Evolutionary conservation across 2,113 vertebrate species (phyloP).

Genomic region (Urocolius indicus): DNA sequence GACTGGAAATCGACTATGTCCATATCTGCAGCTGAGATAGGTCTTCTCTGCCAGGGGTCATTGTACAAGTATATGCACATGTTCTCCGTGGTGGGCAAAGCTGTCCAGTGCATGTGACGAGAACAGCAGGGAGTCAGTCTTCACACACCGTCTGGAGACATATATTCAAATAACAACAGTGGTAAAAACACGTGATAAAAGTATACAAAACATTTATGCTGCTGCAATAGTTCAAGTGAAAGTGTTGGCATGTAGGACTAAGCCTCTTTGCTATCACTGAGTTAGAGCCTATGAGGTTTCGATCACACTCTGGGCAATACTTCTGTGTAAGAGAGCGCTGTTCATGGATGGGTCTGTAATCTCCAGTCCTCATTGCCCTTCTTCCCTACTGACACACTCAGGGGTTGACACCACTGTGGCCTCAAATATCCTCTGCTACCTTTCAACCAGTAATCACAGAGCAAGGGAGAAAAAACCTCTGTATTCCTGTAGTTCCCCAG

Average conservation of each 20-base stretch:
- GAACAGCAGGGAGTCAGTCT: background rate
- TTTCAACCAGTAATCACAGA: background rate
- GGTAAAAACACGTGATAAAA: background rate
- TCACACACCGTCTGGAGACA: background rate
- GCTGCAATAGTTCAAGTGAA: background rate
- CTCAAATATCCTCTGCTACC: slow-evolving; percentile 2
- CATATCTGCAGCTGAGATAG: background rate
- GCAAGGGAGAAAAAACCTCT: background rate
- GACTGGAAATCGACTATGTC: background rate
- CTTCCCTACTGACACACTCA: background rate
- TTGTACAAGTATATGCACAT: background rate
- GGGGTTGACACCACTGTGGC: background rate
- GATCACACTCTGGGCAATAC: background rate
- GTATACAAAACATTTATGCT: background rate
- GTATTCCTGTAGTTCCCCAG: background rate
- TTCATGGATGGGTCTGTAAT: background rate
- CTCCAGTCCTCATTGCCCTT: background rate
- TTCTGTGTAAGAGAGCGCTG: background rate
- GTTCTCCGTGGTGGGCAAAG: background rate
- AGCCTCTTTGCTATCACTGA: background rate
- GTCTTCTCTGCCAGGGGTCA: background rate
- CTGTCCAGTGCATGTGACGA: background rate
- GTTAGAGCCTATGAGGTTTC: background rate
- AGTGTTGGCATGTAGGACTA: background rate
- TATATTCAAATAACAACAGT: background rate